phyloP scores from a whole-genome alignment of 2,797 vertebrate genomes.

The Lithobates sylvaticus region DNA sequence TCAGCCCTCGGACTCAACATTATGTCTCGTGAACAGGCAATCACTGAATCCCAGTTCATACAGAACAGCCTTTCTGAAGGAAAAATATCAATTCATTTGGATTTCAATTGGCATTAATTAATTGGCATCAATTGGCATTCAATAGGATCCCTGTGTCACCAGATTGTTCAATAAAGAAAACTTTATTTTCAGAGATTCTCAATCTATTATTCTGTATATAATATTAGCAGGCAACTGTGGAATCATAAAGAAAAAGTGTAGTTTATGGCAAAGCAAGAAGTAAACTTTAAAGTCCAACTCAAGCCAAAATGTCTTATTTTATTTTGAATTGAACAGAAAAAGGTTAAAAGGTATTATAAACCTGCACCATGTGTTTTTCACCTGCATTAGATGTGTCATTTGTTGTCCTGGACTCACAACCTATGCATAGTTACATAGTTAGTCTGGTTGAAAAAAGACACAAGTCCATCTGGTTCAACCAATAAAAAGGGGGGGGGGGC shows the following conservation, averaged over 20 bases:
- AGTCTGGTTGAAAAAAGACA: no score
- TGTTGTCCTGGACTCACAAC: no score
- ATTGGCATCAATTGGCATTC: no score
- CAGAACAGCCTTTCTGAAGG: background rate
- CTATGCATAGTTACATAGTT: no score
- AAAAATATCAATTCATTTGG: constrained; percentile 18
- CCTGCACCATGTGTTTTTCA: no score
- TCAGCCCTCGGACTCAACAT: constrained; percentile 4
- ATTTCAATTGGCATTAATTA: background rate
- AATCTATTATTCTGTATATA: background rate
- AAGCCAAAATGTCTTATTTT: no score
- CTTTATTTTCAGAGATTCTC: background rate
- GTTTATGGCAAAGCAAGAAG: background rate
- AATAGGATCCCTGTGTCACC: background rate
- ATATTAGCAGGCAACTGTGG: background rate
- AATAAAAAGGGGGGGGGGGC: no score
- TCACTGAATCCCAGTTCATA: constrained; percentile 18
- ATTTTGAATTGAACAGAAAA: no score
- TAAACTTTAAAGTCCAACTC: no score
- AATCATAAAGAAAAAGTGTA: background rate
- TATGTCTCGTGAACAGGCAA: constrained; percentile 1
- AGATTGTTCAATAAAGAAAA: background rate
- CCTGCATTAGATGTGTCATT: no score
- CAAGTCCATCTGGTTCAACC: no score
- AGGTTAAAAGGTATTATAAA: no score